Percentiles rank a stretch among this genome's conserved stretches.
Evolutionary conservation across 2,797 vertebrate genomes (phyloP).

Genomic region (Takifugu ocellatus): DNA sequence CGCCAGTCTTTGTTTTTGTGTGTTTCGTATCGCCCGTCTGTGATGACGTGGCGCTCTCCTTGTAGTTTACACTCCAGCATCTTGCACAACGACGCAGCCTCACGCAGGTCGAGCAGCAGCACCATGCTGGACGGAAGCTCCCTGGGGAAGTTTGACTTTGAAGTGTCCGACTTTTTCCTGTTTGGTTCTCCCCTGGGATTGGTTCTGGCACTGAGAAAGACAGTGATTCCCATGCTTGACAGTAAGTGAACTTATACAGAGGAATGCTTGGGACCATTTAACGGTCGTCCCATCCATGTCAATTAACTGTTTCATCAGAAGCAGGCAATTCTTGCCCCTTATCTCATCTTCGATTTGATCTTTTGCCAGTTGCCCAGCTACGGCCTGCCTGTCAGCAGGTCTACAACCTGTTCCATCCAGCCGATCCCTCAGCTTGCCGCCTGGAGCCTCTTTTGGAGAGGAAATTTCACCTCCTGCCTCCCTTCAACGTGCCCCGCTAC

Average conservation of each 20-base stretch:
- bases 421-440: constrained; percentile 95
- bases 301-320: neutral
- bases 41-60: constrained; percentile 49
- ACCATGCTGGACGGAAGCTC: constrained; percentile 83
- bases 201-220: constrained; percentile 93
- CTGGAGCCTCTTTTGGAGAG: constrained; percentile 93
- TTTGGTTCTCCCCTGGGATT: constrained; percentile 95
- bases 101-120: constrained; percentile 86
- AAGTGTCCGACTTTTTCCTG: constrained; percentile 94
- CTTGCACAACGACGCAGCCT: constrained; percentile 78
- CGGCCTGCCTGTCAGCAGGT: constrained; percentile 96
- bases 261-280: too few species aligned
- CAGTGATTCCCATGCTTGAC: constrained; percentile 89
- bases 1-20: too few species aligned
- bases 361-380: constrained; percentile 75
- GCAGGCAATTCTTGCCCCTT: neutral
- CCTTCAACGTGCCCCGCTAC: constrained; percentile 91
- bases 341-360: constrained; percentile 27
- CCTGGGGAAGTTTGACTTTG: constrained; percentile 92
- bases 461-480: constrained; percentile 90
- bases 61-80: constrained; percentile 89
- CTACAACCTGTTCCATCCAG: constrained; percentile 97
- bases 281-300: too few species aligned
- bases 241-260: constrained; percentile 69
- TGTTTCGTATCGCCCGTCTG: too few species aligned